These are phyloP conservation scores for Myathropa florea DNA, from an alignment of 2,888 invertebrate species.

Conservation along the genomic window DNA sequence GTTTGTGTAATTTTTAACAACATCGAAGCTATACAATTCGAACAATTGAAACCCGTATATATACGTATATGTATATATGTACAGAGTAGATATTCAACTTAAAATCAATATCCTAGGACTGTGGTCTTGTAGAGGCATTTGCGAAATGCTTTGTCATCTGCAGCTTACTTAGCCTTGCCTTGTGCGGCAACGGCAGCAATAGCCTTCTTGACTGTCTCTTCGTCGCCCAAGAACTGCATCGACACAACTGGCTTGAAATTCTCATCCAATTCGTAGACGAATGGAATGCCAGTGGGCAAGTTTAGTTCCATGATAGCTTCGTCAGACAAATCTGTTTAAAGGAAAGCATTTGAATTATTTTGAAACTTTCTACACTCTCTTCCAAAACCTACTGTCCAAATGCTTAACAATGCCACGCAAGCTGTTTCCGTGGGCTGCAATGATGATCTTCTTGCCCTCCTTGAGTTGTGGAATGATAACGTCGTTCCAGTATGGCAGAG, in stretches of 20 bases:
- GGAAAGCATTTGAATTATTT: neutral
- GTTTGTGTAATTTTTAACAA: slow-evolving; percentile 40
- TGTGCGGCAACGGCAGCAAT: slow-evolving; percentile 91
- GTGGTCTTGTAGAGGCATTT: slow-evolving; percentile 30
- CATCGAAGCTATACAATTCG: slow-evolving; percentile 42
- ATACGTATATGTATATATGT: neutral
- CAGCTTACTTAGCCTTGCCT: slow-evolving; percentile 87
- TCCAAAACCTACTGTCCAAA: slow-evolving; percentile 86
- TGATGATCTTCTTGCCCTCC: slow-evolving; percentile 90
- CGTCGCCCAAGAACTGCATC: slow-evolving; percentile 90
- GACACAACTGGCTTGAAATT: slow-evolving; percentile 88
- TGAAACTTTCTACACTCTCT: too few relatives aligned
- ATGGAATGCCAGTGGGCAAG: slow-evolving; percentile 91
- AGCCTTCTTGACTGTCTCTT: slow-evolving; percentile 89
- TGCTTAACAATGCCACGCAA: slow-evolving; percentile 93
- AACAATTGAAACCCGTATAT: slow-evolving; percentile 41
- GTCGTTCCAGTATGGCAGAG: slow-evolving; percentile 94
- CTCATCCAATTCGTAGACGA: slow-evolving; percentile 89
- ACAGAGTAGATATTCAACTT: neutral
- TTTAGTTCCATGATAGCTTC: slow-evolving; percentile 90
- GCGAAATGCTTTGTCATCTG: slow-evolving; percentile 45
- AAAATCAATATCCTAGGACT: slow-evolving; percentile 3
- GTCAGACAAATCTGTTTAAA: slow-evolving; percentile 84
- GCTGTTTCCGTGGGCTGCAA: slow-evolving; percentile 94
- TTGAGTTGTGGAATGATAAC: slow-evolving; percentile 88